Conservation (phyloP, 2,888 invertebrate genomes). For the Apomyelois bistriatella region DNA sequence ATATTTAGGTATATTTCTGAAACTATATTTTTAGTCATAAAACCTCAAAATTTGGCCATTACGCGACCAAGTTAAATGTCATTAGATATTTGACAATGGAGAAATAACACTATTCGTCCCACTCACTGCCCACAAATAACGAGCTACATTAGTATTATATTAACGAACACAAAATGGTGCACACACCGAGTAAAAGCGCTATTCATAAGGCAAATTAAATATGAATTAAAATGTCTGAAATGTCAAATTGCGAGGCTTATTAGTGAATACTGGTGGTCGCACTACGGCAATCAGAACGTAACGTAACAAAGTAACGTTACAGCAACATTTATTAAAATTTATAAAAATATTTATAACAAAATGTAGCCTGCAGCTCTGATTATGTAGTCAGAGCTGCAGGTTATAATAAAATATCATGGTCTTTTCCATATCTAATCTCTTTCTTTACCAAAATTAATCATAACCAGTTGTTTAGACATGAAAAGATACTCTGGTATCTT, state of each 20-base stretch:
- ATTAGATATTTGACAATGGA: slow-evolving; percentile 2
- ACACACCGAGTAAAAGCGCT: slow-evolving; percentile 73
- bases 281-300: slow-evolving; percentile 39
- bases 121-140: slow-evolving; percentile 57
- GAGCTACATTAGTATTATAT: slow-evolving; percentile 63
- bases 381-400: too few species aligned
- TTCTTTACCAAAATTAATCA: too few species aligned
- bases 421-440: too few species aligned
- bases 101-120: slow-evolving; percentile 45
- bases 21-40: too few species aligned
- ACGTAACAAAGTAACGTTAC: slow-evolving; percentile 19
- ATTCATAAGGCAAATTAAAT: slow-evolving; percentile 74
- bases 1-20: too few species aligned
- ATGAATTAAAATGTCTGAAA: slow-evolving; percentile 74
- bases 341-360: too few species aligned
- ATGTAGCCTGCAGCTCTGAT: too few species aligned
- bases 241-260: slow-evolving; percentile 73
- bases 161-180: slow-evolving; percentile 72
- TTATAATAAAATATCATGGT: too few species aligned
- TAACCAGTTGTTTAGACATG: too few species aligned
- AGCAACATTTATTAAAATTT: neutral
- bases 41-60: too few species aligned
- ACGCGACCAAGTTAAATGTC: too few species aligned
- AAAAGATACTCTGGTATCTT: too few species aligned
- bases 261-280: slow-evolving; percentile 41